A percentile compares a stretch with the other conserved stretches of the same genome.
These are phyloP conservation scores for Channa maculata DNA, from an alignment of 2,113 vertebrate genomes.

Conservation along the genomic window DNA sequence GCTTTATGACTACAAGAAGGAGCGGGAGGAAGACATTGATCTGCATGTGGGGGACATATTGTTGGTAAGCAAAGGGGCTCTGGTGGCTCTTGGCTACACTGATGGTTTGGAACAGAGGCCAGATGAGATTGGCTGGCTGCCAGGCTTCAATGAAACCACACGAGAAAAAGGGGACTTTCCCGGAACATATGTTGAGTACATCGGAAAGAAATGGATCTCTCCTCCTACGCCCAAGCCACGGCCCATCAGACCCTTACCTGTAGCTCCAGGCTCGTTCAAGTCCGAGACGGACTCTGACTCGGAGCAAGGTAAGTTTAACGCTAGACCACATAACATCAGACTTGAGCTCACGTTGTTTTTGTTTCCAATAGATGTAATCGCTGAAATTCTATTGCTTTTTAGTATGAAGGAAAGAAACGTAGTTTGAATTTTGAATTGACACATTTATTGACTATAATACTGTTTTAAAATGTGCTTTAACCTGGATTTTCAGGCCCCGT, in stretches of 20 bases:
- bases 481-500: neutral
- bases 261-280: slow-evolving; percentile 88
- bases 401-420: no score
- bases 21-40: slow-evolving; percentile 95
- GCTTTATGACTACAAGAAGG: slow-evolving; percentile 96
- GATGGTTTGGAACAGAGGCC: slow-evolving; percentile 94
- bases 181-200: slow-evolving; percentile 96
- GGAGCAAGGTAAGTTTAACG: slow-evolving; percentile 90
- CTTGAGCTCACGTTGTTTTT: no score
- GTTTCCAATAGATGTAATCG: no score
- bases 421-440: no score
- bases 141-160: slow-evolving; percentile 95
- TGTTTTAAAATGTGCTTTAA: no score
- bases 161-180: slow-evolving; percentile 98
- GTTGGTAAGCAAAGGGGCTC: slow-evolving; percentile 92
- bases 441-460: no score
- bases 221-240: slow-evolving; percentile 97
- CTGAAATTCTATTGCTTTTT: no score
- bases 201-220: slow-evolving; percentile 94
- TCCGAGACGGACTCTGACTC: slow-evolving; percentile 87
- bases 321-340: neutral
- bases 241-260: slow-evolving; percentile 92
- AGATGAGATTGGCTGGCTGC: slow-evolving; percentile 96
- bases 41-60: slow-evolving; percentile 93
- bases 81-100: slow-evolving; percentile 90